Evolutionary conservation across 2,797 vertebrate genomes (phyloP).

Genomic region (Neolamprologus multifasciatus): DNA sequence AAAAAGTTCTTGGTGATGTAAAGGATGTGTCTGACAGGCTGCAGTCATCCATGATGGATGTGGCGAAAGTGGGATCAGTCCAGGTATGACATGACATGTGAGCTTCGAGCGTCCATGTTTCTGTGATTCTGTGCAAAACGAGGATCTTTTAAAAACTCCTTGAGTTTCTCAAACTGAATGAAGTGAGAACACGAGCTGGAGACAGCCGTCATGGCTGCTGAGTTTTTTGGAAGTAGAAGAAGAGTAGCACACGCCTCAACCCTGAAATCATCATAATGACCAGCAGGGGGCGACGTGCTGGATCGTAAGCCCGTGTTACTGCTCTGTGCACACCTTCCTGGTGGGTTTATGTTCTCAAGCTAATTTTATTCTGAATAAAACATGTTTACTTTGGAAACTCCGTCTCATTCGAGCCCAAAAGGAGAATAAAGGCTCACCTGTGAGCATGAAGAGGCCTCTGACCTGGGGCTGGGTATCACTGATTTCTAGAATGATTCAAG

Average conservation of each 20-base stretch:
- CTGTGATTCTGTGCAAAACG: not conserved
- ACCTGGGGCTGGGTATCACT: no score
- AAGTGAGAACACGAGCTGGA: not conserved
- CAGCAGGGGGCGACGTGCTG: not conserved
- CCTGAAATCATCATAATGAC: not conserved
- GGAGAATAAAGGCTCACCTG: not conserved
- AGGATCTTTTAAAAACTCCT: not conserved
- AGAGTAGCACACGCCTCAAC: not conserved
- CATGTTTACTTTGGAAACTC: not conserved
- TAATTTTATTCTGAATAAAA: not conserved
- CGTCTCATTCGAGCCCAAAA: not conserved
- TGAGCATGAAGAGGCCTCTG: not conserved
- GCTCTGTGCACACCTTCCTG: not conserved
- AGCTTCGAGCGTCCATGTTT: not conserved
- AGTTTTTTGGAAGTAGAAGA: not conserved
- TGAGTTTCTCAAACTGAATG: not conserved
- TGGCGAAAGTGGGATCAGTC: not conserved
- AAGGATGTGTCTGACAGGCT: not conserved
- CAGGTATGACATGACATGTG: not conserved
- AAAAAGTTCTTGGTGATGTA: not conserved
- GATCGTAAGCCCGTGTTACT: not conserved
- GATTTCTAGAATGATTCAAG: no score
- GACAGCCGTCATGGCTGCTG: fast-evolving
- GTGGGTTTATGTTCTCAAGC: not conserved
- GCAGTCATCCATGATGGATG: not conserved